Evolutionary conservation across 2,888 invertebrate species (phyloP).

Genomic region (Venustoraphidia nigricollis): DNA sequence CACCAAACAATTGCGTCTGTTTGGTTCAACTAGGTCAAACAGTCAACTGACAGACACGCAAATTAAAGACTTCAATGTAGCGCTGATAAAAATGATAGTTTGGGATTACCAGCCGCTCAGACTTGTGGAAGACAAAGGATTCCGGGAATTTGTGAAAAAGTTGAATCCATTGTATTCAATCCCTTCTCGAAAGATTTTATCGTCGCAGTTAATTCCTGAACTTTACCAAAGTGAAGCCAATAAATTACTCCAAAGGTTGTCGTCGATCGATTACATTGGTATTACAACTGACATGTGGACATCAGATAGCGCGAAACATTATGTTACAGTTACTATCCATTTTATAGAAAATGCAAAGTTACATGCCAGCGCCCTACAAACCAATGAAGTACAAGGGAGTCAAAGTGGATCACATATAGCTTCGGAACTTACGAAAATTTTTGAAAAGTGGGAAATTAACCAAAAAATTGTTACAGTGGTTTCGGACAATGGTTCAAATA

Average conservation of each 20-base stretch:
- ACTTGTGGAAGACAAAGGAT: too few species aligned
- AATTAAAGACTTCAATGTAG: too few species aligned
- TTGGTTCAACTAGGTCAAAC: too few species aligned
- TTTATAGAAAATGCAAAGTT: background rate
- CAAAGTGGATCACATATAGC: conserved; percentile 1
- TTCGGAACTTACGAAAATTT: background rate
- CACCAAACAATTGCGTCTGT: too few species aligned
- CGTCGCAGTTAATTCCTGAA: too few species aligned
- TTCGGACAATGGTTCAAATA: conserved; percentile 1
- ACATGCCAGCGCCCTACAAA: background rate
- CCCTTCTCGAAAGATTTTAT: too few species aligned
- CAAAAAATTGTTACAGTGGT: conserved; percentile 2
- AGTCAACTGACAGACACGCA: too few species aligned
- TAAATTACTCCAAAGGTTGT: conserved; percentile 9
- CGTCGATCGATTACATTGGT: conserved; percentile 8
- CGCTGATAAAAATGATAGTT: too few species aligned
- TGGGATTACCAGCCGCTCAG: too few species aligned
- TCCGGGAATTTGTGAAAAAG: too few species aligned
- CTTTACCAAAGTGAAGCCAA: too few species aligned
- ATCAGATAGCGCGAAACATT: conserved; percentile 1
- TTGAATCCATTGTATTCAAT: too few species aligned
- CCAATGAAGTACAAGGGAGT: background rate
- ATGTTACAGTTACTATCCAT: background rate
- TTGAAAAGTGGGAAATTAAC: background rate
- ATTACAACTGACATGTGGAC: conserved; percentile 11